phyloP scores from a whole-genome alignment of 2,113 vertebrate species.

The Sinocyclocheilus rhinocerous region DNA sequence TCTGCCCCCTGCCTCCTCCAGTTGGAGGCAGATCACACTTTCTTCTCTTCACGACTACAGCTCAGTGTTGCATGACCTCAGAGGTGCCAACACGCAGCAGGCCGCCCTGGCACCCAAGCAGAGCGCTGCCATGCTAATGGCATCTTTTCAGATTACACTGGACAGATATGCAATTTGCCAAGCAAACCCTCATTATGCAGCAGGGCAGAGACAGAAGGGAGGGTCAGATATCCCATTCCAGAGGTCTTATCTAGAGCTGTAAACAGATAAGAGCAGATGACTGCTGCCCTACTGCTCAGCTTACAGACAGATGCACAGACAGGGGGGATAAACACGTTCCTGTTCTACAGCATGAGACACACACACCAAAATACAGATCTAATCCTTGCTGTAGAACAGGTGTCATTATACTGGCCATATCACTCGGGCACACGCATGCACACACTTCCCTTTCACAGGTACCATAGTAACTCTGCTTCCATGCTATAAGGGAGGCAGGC shows the following conservation, averaged over 20 bases:
- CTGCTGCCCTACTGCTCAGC: constrained; percentile 69
- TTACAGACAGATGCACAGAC: constrained; percentile 59
- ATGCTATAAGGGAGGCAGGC: neutral
- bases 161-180: constrained; percentile 83
- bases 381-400: neutral
- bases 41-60: constrained; percentile 7
- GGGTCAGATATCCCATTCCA: constrained; percentile 80
- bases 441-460: neutral
- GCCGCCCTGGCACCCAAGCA: too few relatives aligned
- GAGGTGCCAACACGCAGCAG: constrained; percentile 50
- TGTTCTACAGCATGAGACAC: constrained; percentile 48
- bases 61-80: constrained; percentile 20
- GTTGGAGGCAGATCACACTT: neutral
- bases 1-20: neutral
- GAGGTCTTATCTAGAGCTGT: constrained; percentile 81
- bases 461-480: neutral
- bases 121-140: constrained; percentile 80
- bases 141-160: constrained; percentile 82
- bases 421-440: neutral
- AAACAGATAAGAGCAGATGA: constrained; percentile 83
- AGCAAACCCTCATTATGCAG: constrained; percentile 82
- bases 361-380: constrained; percentile 28
- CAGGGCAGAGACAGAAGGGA: constrained; percentile 64
- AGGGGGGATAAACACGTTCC: constrained; percentile 33
- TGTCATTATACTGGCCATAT: constrained; percentile 2